Conservation (phyloP, 2,888 invertebrate species). For the Drosophila trichaetosa region DNA sequence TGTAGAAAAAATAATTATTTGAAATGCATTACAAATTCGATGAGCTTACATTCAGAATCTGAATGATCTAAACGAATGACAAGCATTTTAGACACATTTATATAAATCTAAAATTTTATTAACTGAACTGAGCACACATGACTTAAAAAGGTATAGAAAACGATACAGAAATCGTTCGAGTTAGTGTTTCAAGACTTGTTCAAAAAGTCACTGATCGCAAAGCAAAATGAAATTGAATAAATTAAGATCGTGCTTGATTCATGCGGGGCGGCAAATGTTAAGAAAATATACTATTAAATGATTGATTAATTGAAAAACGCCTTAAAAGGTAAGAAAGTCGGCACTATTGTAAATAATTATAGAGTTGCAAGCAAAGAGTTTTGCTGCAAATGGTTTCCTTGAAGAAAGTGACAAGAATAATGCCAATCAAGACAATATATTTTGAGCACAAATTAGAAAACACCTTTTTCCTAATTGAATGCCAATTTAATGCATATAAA, state of each 20-base stretch:
- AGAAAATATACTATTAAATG: slow-evolving; percentile 39
- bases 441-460: slow-evolving; percentile 38
- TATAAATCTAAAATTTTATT: slow-evolving; percentile 26
- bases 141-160: slow-evolving; percentile 44
- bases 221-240: slow-evolving; percentile 43
- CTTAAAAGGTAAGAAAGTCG: slow-evolving; percentile 37
- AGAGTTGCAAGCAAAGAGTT: neutral
- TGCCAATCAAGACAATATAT: neutral
- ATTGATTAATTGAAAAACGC: slow-evolving; percentile 56
- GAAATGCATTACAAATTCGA: neutral
- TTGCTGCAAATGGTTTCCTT: slow-evolving; percentile 8
- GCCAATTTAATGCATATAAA: slow-evolving; percentile 62
- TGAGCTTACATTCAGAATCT: neutral
- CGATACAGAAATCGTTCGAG: slow-evolving; percentile 31
- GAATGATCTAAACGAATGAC: neutral
- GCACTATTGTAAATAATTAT: slow-evolving; percentile 16
- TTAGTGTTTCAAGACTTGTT: slow-evolving; percentile 25
- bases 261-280: slow-evolving; percentile 20
- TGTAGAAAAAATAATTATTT: neutral
- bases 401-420: neutral
- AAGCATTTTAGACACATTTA: neutral
- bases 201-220: slow-evolving; percentile 31
- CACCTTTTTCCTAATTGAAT: slow-evolving; percentile 68
- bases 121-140: slow-evolving; percentile 30
- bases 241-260: slow-evolving; percentile 34